Conservation (phyloP, 2,113 vertebrate genomes). For the Prochilodus magdalenae region DNA sequence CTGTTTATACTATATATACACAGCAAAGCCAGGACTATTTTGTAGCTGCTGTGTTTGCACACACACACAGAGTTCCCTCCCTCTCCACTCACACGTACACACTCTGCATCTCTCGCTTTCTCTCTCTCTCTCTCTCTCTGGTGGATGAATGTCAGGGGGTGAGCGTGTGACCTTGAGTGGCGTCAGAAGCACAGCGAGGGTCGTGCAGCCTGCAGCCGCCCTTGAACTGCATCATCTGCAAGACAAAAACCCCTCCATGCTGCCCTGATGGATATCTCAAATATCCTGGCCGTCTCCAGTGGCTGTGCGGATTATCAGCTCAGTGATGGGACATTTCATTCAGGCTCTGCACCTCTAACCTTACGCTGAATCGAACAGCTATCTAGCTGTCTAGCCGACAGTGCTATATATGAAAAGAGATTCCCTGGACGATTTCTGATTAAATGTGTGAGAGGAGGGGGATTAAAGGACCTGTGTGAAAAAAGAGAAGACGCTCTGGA, state of each 20-base stretch:
- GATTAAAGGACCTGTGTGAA: background rate
- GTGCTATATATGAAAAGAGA: background rate
- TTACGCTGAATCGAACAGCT: slow-evolving; percentile 6
- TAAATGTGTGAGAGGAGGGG: too few species aligned
- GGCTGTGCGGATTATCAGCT: slow-evolving; percentile 27
- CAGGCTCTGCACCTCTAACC: slow-evolving; percentile 39
- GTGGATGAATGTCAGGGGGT: slow-evolving; percentile 89
- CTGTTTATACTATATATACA: too few species aligned
- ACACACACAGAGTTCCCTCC: slow-evolving; percentile 13
- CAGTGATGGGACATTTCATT: slow-evolving; percentile 37
- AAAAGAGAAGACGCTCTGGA: background rate
- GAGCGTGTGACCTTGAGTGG: slow-evolving; percentile 88
- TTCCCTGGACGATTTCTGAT: background rate
- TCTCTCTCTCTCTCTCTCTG: slow-evolving; percentile 46
- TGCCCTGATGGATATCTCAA: slow-evolving; percentile 89
- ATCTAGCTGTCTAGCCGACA: slow-evolving; percentile 23
- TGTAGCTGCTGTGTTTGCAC: background rate
- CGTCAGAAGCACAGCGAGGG: slow-evolving; percentile 87
- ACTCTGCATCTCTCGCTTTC: background rate
- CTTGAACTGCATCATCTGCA: slow-evolving; percentile 90
- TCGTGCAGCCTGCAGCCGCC: slow-evolving; percentile 89
- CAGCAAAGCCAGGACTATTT: too few species aligned
- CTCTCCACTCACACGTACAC: slow-evolving; percentile 6
- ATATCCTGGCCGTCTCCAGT: slow-evolving; percentile 76
- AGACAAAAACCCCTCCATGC: slow-evolving; percentile 86